Evolutionary conservation across 2,888 invertebrate genomes (phyloP).

Genomic region (Drosophila infuscata): DNA sequence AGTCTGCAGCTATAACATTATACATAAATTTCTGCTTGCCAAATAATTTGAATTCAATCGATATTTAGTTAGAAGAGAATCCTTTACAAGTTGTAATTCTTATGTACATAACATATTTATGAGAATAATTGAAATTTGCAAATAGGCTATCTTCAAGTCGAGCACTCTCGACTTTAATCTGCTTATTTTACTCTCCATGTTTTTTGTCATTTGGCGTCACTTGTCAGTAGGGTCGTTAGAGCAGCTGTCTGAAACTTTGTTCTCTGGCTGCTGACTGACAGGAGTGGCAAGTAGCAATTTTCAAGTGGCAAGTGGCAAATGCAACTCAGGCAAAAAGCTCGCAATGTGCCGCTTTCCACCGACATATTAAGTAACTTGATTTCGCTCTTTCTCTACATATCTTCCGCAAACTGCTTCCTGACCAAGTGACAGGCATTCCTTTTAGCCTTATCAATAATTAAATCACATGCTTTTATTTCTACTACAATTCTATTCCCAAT

Average conservation of each 20-base stretch:
- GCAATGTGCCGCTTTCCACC: slow-evolving; percentile 27
- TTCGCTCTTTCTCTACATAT: background rate
- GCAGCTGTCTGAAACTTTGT: slow-evolving; percentile 50
- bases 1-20: too few relatives aligned
- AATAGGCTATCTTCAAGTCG: background rate
- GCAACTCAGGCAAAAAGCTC: slow-evolving; percentile 40
- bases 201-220: slow-evolving; percentile 3
- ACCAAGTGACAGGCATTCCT: slow-evolving; percentile 1
- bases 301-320: slow-evolving; percentile 38
- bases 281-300: slow-evolving; percentile 18
- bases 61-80: background rate
- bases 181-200: background rate
- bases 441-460: slow-evolving; percentile 38
- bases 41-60: background rate
- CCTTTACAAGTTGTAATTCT: background rate
- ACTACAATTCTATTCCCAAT: background rate
- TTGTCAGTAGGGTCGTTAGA: slow-evolving; percentile 15
- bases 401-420: slow-evolving; percentile 5
- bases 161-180: background rate
- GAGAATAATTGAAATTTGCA: background rate
- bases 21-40: too few relatives aligned
- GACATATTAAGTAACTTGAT: slow-evolving; percentile 21
- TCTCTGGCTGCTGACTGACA: slow-evolving; percentile 23
- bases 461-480: slow-evolving; percentile 7
- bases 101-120: background rate